Evolutionary conservation across 2,888 invertebrate genomes (phyloP), one percentile per base, ranked within the genome.

Genomic region (Selenia dentaria): DNA sequence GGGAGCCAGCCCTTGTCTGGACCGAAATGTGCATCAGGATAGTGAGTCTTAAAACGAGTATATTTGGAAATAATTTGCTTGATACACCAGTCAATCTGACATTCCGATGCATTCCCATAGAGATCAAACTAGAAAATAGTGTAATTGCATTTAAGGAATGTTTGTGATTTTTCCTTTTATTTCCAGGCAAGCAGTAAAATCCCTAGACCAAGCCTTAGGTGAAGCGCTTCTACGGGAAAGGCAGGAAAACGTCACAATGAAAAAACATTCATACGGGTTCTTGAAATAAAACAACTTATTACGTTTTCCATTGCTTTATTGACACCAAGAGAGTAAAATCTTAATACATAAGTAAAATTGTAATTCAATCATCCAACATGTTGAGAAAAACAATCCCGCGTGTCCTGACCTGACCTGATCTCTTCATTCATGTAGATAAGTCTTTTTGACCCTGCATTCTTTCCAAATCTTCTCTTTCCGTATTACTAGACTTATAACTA

Each of bases 151-250:
- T n/a, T n/a, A n/a, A n/a, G n/a, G n/a, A n/a, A n/a, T n/a, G n/a
- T n/a, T n/a, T n/a, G n/a, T n/a, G n/a, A n/a, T n/a, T n/a, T n/a
- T n/a, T n/a, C 6, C 14, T 16, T 10, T 32, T 27, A 6, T 40
- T 41, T 27, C 36, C 37, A 48, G 37, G 8, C 14, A 29, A 1
- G 41, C 89, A 44, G 96, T 95, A 0, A 88, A 93, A 57, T 90
- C 92, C 39, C 83, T 97, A 3, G 95, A 97, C 71, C 84, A 92
- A 61, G 92, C 93, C 13, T 81, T 97, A 12, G 91, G 93, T 40
- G 87, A 91, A 58, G 92, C 94, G 11, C 81, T 97, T 2, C 74
- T 92, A 55, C 81, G 92, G 45, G 95, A 96, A 73, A 67, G 76
- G 47, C 52, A 64, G 46, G 79, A 84, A 70, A 71, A 67, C 37